phyloP scores from a whole-genome alignment of 2,113 vertebrate species.

The Nerophis ophidion region DNA sequence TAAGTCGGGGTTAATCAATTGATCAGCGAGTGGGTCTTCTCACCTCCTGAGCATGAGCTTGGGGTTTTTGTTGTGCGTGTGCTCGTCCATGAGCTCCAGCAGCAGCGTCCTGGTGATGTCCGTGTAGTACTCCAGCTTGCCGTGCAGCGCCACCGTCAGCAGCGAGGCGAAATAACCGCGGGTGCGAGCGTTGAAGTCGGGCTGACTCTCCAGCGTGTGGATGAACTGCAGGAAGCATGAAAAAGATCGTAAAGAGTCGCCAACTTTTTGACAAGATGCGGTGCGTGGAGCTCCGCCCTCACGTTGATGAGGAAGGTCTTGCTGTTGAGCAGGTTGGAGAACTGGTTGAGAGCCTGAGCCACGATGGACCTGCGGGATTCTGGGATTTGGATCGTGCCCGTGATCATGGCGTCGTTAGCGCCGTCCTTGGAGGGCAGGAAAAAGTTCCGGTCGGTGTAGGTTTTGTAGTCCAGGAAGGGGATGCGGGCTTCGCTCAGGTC shows the following conservation, averaged over 20 bases:
- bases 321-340: constrained; percentile 96
- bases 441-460: constrained; percentile 90
- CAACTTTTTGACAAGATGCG: neutral
- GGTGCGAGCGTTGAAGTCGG: constrained; percentile 86
- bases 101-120: constrained; percentile 95
- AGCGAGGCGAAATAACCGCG: constrained; percentile 93
- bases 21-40: neutral
- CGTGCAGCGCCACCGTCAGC: constrained; percentile 93
- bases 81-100: constrained; percentile 92
- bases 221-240: constrained; percentile 78
- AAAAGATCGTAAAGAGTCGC: neutral
- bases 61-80: constrained; percentile 90
- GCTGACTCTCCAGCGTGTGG: constrained; percentile 86
- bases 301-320: constrained; percentile 95
- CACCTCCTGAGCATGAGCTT: constrained; percentile 96
- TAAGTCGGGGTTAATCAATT: too few relatives aligned
- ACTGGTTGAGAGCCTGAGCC: constrained; percentile 90
- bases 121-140: constrained; percentile 94
- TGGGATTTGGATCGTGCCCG: constrained; percentile 83
- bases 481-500: constrained; percentile 89
- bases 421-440: constrained; percentile 92
- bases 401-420: constrained; percentile 89
- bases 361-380: constrained; percentile 78
- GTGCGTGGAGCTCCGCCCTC: constrained; percentile 15
- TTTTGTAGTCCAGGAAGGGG: constrained; percentile 92